A percentile compares a stretch with the other conserved stretches of the same genome.
Conservation (phyloP, 1,140 invertebrate genomes). For the Drosophila miranda region DNA sequence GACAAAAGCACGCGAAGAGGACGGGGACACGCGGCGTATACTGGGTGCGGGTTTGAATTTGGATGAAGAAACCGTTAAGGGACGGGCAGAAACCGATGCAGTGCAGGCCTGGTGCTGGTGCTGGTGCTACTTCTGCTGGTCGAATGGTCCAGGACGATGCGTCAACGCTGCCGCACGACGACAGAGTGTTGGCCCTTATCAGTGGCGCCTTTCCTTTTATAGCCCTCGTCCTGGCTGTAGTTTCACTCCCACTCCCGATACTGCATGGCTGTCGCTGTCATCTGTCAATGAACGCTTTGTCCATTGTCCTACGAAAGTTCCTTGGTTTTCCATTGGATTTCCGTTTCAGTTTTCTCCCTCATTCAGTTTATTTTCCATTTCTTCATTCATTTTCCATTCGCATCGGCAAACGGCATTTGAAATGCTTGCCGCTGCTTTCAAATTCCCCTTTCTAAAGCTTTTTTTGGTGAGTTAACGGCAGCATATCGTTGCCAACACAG, state of each 20-base stretch:
- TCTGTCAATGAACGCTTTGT: background rate
- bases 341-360: background rate
- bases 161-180: constrained; percentile 74
- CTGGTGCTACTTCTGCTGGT: constrained; percentile 38
- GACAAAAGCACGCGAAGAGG: constrained; percentile 23
- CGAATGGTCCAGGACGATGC: constrained; percentile 55
- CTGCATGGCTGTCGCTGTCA: background rate
- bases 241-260: background rate
- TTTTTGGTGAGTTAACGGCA: constrained; percentile 18
- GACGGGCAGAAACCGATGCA: constrained; percentile 51
- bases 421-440: constrained; percentile 27
- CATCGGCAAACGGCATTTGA: constrained; percentile 21
- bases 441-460: constrained; percentile 7
- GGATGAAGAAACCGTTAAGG: constrained; percentile 52
- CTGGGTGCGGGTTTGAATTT: constrained; percentile 32
- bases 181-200: constrained; percentile 80
- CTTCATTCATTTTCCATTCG: background rate
- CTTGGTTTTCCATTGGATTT: background rate
- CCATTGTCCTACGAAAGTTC: background rate
- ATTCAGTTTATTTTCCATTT: background rate
- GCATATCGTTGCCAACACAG: constrained; percentile 12
- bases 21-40: constrained; percentile 36
- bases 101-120: constrained; percentile 12
- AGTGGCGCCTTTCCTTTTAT: constrained; percentile 80
- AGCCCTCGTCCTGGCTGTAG: constrained; percentile 39